Evolutionary conservation across 92 coral and sea anemone genomes (phyloP).

Genomic region (Pocillopora meandrina): DNA sequence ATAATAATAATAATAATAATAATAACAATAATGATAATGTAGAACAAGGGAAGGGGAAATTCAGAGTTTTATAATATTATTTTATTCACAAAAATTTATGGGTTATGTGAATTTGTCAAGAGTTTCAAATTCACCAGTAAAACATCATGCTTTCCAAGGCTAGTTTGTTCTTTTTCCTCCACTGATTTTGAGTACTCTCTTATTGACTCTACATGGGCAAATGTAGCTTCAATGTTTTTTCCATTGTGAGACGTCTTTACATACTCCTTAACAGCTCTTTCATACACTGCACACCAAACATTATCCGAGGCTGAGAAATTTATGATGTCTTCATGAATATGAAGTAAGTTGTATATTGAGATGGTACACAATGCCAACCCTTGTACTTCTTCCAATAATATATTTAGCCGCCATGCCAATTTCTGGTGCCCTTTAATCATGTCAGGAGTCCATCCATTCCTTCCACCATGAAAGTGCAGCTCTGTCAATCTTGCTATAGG

Average conservation of each 20-base stretch:
- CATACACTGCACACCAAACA: conserved; percentile 78
- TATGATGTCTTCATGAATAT: conserved; percentile 69
- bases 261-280: conserved; percentile 73
- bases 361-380: conserved; percentile 77
- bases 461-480: conserved; percentile 67
- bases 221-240: conserved; percentile 68
- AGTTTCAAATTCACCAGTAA: conserved; percentile 28
- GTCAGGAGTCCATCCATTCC: conserved; percentile 71
- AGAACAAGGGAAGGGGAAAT: no score
- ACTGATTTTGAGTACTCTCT: conserved; percentile 53
- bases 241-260: conserved; percentile 69
- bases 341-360: conserved; percentile 69
- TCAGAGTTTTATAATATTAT: no score
- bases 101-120: background rate
- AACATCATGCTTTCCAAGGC: conserved; percentile 43
- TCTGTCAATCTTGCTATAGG: conserved; percentile 73
- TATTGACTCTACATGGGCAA: conserved; percentile 65
- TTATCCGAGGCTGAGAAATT: conserved; percentile 72
- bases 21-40: no score
- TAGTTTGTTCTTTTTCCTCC: conserved; percentile 16
- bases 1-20: no score
- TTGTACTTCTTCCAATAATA: conserved; percentile 70
- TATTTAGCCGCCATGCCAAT: conserved; percentile 66
- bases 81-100: background rate
- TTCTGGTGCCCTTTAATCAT: conserved; percentile 57